These are phyloP conservation scores for Phoxinus phoxinus DNA, from an alignment of 2,113 vertebrate genomes.

Conservation along the genomic window DNA sequence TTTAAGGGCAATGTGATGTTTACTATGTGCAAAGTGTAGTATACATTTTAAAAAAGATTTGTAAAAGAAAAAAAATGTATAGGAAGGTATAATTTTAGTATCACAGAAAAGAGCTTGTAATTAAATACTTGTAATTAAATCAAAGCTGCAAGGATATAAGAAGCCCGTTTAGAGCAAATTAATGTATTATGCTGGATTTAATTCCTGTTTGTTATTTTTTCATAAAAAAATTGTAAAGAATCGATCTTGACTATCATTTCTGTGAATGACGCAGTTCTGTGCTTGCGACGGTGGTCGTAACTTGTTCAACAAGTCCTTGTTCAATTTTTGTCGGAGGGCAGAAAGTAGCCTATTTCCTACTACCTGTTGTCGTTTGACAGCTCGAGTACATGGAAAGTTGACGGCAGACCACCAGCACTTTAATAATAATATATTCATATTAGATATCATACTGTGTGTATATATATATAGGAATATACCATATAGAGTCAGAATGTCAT, in stretches of 20 bases:
- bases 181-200: neutral
- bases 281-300: neutral
- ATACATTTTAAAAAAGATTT: neutral
- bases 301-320: conserved; percentile 34
- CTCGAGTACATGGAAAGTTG: neutral
- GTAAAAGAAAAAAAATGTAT: neutral
- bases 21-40: neutral
- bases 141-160: neutral
- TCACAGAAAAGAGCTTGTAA: neutral
- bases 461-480: too few species aligned
- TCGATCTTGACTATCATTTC: neutral
- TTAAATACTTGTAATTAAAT: neutral
- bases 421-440: neutral
- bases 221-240: neutral
- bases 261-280: neutral
- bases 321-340: conserved; percentile 54
- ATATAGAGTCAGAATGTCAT: conserved; percentile 56
- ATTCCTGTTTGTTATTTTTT: neutral
- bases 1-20: conserved; percentile 3
- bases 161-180: neutral
- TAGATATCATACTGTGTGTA: neutral
- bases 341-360: conserved; percentile 33
- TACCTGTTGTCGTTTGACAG: neutral
- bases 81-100: too few species aligned
- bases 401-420: neutral